Base-by-base conservation (phyloP, 2,113 vertebrate genomes). In the Anseranas semipalmata region DNA sequence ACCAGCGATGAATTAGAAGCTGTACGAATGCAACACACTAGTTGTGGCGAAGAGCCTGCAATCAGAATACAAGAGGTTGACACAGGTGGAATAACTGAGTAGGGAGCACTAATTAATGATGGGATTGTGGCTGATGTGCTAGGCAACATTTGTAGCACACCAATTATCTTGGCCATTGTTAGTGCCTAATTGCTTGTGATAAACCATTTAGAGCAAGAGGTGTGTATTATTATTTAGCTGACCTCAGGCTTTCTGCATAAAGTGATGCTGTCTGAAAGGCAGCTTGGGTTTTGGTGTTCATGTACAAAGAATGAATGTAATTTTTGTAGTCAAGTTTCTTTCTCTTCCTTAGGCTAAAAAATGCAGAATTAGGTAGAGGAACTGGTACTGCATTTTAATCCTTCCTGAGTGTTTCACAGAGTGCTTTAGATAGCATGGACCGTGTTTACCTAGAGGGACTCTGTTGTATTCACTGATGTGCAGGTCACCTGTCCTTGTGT, bases 1-100 rank as follows among this genome's bases (percentile, higher is more conserved):
- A 10, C 24, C 27, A 1, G 66, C 60, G 4, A 0, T 1, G 1
- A 15, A 10, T 16, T 20, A 4, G 27, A 1, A 18, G 45, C 20
- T 17, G 22, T 3, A 3, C 19, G 27, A 17, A 22, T 1, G 12
- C 50, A 25, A 9, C 15, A 3, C n/a, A 43, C 35, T 4, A 3
- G 15, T 15, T 14, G 21, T 15, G 45, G 5, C 21, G 2, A 0
- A 4, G n/a, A 22, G 43, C 37, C 56, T 48, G 45, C 30, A 5
- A 0, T 9, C 5, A 1, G 32, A 8, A 10, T 21, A 3, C 2
- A 0, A 13, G 20, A 12, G 33, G 30, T 12, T 15, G 24, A 16
- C 24, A 10, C 0, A 7, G 45, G 52, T 48, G 56, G 21, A 41
- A 12, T 41, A 18, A n/a, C 25, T 2, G 35, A 43, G 20, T 5